These are phyloP conservation scores for Lucinisca nassula DNA, from an alignment of 2,888 invertebrate genomes.

Conservation along the genomic window DNA sequence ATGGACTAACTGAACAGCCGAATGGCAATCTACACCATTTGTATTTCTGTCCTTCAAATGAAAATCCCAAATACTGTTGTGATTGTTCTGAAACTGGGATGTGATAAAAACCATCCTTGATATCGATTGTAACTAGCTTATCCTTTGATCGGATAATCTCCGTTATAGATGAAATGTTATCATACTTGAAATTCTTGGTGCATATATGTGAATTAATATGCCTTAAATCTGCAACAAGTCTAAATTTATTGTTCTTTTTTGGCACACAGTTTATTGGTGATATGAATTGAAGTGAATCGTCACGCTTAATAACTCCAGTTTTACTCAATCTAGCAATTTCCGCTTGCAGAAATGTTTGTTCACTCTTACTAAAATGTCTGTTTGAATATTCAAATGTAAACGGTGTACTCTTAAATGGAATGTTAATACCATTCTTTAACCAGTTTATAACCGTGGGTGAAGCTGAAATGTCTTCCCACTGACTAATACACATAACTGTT, in stretches of 20 bases:
- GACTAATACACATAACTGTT: too few species aligned
- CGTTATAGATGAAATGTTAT: slow-evolving; percentile 18
- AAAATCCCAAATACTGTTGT: slow-evolving; percentile 17
- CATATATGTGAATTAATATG: slow-evolving; percentile 4
- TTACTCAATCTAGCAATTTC: slow-evolving; percentile 5
- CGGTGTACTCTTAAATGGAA: too few species aligned
- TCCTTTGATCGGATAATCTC: slow-evolving; percentile 10
- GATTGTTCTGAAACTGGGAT: slow-evolving; percentile 12
- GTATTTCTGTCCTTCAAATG: not conserved
- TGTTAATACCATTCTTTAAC: too few species aligned
- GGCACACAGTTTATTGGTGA: slow-evolving; percentile 39
- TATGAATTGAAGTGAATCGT: not conserved
- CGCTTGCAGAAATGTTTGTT: too few species aligned
- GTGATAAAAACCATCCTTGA: slow-evolving; percentile 27
- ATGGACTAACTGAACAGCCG: not conserved
- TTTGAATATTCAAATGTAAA: too few species aligned
- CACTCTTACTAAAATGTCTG: too few species aligned
- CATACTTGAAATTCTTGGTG: slow-evolving; percentile 22
- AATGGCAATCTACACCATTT: slow-evolving; percentile 21
- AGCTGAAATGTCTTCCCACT: too few species aligned
- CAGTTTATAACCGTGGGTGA: too few species aligned
- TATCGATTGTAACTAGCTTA: slow-evolving; percentile 17
- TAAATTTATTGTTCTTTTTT: slow-evolving; percentile 23
- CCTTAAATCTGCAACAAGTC: slow-evolving; percentile 25
- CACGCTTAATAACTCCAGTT: not conserved